A percentile compares a stretch with the other conserved stretches of the same genome.
phyloP scores from a whole-genome alignment of 2,888 invertebrate genomes.

The Acrocera orbiculus region DNA sequence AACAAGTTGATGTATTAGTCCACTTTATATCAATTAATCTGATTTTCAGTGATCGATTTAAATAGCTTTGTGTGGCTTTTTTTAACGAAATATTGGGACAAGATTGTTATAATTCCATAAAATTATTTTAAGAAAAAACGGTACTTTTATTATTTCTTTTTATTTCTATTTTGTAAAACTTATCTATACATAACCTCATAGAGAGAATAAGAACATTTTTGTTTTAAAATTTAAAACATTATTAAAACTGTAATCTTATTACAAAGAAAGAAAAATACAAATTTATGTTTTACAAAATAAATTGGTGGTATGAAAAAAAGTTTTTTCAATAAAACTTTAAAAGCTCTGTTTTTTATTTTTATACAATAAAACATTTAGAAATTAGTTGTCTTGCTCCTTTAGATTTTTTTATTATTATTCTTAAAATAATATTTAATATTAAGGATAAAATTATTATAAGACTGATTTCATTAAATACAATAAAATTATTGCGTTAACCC shows the following conservation, averaged over 20 bases:
- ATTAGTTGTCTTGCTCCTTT: background rate
- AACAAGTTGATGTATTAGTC: too few relatives aligned
- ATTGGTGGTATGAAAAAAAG: conserved; percentile 9
- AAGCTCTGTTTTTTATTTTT: too few relatives aligned
- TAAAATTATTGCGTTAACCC: too few relatives aligned
- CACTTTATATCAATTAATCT: too few relatives aligned
- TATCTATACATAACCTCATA: conserved; percentile 7
- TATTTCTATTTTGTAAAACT: conserved; percentile 6
- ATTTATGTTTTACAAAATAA: conserved; percentile 8
- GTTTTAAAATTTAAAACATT: conserved; percentile 5
- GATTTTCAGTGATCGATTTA: too few relatives aligned
- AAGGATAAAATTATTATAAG: too few relatives aligned
- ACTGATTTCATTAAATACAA: too few relatives aligned
- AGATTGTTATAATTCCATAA: background rate
- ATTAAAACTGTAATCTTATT: conserved; percentile 12
- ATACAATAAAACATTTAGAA: conserved; percentile 4
- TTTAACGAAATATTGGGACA: too few relatives aligned
- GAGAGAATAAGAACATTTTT: conserved; percentile 8
- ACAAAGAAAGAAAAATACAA: conserved; percentile 6
- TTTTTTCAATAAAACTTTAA: conserved; percentile 5
- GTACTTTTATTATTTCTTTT: conserved; percentile 2
- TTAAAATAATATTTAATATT: conserved; percentile 4
- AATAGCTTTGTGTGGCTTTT: too few relatives aligned
- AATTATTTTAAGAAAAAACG: background rate
- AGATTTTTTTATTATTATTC: conserved; percentile 2